Conservation (phyloP, 2,888 invertebrate species). For the Conops quadrifasciatus region DNA sequence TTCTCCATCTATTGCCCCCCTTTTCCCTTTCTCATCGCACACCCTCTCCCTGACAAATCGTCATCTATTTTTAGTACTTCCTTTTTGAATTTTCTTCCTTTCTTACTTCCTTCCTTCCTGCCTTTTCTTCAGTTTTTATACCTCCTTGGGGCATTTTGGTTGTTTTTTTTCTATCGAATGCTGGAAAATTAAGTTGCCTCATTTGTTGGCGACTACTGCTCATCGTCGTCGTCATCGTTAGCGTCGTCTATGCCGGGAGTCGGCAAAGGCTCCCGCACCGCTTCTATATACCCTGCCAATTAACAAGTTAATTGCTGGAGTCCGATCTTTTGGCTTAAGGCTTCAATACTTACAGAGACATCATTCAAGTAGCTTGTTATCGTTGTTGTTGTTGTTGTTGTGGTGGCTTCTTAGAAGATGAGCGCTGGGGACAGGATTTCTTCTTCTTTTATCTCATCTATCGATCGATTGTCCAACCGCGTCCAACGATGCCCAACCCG, state of each 20-base stretch:
- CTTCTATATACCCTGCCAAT: slow-evolving; percentile 23
- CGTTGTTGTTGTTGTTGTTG: not conserved
- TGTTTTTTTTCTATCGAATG: not conserved
- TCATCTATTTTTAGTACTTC: not conserved
- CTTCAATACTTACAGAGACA: slow-evolving; percentile 12
- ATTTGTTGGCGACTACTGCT: slow-evolving; percentile 14
- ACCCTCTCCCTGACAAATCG: too few relatives aligned
- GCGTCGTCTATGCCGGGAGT: not conserved
- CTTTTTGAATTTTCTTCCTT: not conserved
- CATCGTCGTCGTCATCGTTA: not conserved
- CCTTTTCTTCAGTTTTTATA: not conserved
- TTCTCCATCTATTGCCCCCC: too few relatives aligned
- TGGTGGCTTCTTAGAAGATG: too few relatives aligned
- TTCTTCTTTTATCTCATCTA: not conserved
- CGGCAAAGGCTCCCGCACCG: not conserved
- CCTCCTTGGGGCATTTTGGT: slow-evolving; percentile 15
- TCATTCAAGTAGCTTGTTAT: slow-evolving; percentile 1
- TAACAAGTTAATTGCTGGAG: slow-evolving; percentile 33
- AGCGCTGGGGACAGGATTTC: not conserved
- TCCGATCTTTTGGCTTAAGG: slow-evolving; percentile 13
- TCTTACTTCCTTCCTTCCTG: not conserved
- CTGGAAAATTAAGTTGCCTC: slow-evolving; percentile 32
- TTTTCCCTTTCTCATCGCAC: too few relatives aligned
- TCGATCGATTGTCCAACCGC: slow-evolving; percentile 8
- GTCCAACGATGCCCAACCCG: not conserved